Conservation (phyloP, 2,888 invertebrate species). For the Parnassius mnemosyne region DNA sequence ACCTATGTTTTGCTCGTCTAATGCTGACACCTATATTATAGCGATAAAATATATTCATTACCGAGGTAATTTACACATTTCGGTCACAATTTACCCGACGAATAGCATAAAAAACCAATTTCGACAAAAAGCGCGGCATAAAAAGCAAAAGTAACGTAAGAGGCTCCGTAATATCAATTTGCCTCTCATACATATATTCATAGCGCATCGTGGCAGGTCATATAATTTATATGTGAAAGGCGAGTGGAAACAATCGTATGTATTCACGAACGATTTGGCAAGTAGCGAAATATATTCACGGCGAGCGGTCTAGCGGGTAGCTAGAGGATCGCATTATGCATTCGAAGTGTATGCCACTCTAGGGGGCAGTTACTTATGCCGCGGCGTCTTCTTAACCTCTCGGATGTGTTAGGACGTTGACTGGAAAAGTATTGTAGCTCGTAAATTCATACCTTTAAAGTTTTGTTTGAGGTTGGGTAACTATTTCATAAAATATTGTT, state of each 20-base stretch:
- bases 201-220: conserved; percentile 67
- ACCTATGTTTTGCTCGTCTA: not conserved
- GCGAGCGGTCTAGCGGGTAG: conserved; percentile 31
- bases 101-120: conserved; percentile 73
- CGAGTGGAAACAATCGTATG: conserved; percentile 67
- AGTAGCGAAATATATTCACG: conserved; percentile 47
- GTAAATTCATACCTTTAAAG: conserved; percentile 11
- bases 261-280: conserved; percentile 73
- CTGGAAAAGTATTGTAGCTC: conserved; percentile 22
- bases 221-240: conserved; percentile 78
- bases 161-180: conserved; percentile 75
- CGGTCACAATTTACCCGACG: conserved; percentile 65
- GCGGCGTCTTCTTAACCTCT: conserved; percentile 53
- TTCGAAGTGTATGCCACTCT: conserved; percentile 68
- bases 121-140: conserved; percentile 44
- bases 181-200: conserved; percentile 77
- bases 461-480: not conserved
- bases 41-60: conserved; percentile 53
- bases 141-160: conserved; percentile 66
- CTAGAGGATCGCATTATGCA: conserved; percentile 61
- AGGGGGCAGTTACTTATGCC: conserved; percentile 73
- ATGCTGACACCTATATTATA: not conserved
- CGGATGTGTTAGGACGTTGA: conserved; percentile 28
- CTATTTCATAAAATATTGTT: too few relatives aligned
- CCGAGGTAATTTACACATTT: conserved; percentile 62